Base-by-base conservation (phyloP, 1,140 invertebrate species). In the Hylaeus volcanicus region DNA sequence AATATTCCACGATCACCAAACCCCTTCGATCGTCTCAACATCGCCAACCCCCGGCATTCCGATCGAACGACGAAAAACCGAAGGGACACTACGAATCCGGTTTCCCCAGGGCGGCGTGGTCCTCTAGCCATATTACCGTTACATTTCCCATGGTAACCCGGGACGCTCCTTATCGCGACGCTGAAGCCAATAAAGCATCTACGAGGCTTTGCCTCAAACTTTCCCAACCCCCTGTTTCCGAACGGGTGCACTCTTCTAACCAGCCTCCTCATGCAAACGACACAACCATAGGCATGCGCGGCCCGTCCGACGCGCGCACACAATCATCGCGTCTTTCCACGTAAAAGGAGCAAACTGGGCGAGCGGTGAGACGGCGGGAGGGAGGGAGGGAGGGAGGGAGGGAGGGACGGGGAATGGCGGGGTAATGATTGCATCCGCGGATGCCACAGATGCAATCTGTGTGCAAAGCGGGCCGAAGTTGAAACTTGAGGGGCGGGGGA, bases 381-480 rank as follows among this genome's bases (percentile, higher is more conserved):
- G 78, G 83, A 43, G 79, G 78, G 83, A 43, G 45, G 3, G 45
- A 63, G 82, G 76, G 84, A 43, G 55, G 83, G 6, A 51, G 48
- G 48, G 48, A 63, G 79, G 78, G 83, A 43, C 56, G 82, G 82
- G 86, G 45, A 48, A 8, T 80, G 83, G 76, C 79, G 84, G 88
- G 86, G 89, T 92, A 92, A 89, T 89, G 90, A 90, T 91, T 90
- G 90, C 90, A 91, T 92, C 90, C 85, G 85, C 88, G 86, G 86
- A 89, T 90, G 88, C 87, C 86, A 90, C 80, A 81, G 83, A 89
- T 90, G 89, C 90, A 91, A 91, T 90, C 89, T 91, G 90, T 90
- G 90, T 91, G 91, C 87, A 91, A 91, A 91, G 89, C 89, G 85
- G 88, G 70, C 79, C 76, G 61, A 85, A 86, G 85, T 85, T 85